Base-by-base conservation (phyloP, 2,888 invertebrate genomes). In the Pogonocherus hispidulus region DNA sequence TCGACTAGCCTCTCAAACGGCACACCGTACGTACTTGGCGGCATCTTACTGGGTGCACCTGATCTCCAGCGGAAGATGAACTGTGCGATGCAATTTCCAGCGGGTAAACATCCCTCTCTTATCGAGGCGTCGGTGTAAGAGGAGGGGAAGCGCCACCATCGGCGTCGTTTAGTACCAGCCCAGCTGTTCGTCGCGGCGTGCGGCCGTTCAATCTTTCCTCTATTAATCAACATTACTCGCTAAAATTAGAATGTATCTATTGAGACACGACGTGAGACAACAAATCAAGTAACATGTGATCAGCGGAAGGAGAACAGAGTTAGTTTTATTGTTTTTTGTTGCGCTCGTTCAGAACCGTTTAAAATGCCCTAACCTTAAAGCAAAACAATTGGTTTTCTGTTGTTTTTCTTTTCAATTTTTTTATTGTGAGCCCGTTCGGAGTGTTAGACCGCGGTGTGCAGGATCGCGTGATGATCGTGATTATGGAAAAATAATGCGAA, bases 121-220 rank as follows among this genome's bases (percentile, higher is more conserved):
- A 54, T 49, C 69, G 87, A 70, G 71, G 87, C 87, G 88, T 83
- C 84, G 85, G 80, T 82, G 85, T 80, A 83, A 83, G 82, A 56
- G 76, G 83, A 83, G 82, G 81, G 79, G 77, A 75, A 83, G 83
- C 80, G 84, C 81, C 81, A 82, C 80, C 76, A 73, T 46, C 79
- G 81, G 83, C 77, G 78, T 77, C 79, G 78, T 76, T 81, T 76
- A 81, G 82, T 82, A 81, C 80, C 78, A 78, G 69, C 74, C 77
- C 80, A 80, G 79, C 81, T 78, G 79, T 80, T 77, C 71, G 74
- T 76, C 77, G 75, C 79, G 75, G 73, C 79, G 78, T 77, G 80
- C 75, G 77, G 76, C 73, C 76, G 76, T 67, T 69, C 62, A 60
- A 63, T 67, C 67, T 64, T 69, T 56, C 70, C 69, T 69, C 69